phyloP scores from a whole-genome alignment of 2,797 vertebrate genomes.

The Rallus crepitans region DNA sequence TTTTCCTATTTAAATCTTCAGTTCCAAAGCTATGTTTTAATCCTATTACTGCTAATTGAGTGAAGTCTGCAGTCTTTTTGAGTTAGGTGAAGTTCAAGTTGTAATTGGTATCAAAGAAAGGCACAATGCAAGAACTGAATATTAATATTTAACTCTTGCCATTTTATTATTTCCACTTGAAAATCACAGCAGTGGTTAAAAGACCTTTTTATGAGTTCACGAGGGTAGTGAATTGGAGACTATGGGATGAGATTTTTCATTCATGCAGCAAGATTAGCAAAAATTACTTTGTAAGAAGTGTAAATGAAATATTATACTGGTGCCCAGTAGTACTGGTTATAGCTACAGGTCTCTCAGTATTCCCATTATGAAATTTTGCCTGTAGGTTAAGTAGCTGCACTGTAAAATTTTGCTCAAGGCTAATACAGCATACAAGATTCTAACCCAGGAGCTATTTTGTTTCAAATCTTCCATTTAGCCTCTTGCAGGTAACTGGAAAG shows the following conservation, averaged over 20 bases:
- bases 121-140: conserved; percentile 79
- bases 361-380: conserved; percentile 30
- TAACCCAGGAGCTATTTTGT: conserved; percentile 52
- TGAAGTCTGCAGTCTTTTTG: conserved; percentile 90
- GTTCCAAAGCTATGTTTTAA: conserved; percentile 90
- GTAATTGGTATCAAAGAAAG: conserved; percentile 90
- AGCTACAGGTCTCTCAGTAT: conserved; percentile 26
- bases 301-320: conserved; percentile 52
- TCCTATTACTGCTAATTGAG: conserved; percentile 97
- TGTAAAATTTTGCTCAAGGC: conserved; percentile 55
- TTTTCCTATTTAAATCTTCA: conserved; percentile 90
- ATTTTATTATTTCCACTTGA: conserved; percentile 74
- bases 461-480: conserved; percentile 36
- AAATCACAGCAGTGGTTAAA: conserved; percentile 66
- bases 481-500: conserved; percentile 37
- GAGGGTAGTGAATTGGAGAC: conserved; percentile 52
- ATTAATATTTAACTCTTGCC: conserved; percentile 74
- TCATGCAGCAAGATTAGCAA: conserved; percentile 55
- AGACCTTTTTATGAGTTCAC: conserved; percentile 58
- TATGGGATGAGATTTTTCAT: conserved; percentile 43
- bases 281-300: conserved; percentile 34
- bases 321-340: conserved; percentile 9
- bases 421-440: conserved; percentile 22
- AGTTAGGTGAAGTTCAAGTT: conserved; percentile 91
- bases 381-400: conserved; percentile 42